These are phyloP conservation scores for Sander lucioperca DNA, from an alignment of 2,113 vertebrate genomes.

Conservation along the genomic window DNA sequence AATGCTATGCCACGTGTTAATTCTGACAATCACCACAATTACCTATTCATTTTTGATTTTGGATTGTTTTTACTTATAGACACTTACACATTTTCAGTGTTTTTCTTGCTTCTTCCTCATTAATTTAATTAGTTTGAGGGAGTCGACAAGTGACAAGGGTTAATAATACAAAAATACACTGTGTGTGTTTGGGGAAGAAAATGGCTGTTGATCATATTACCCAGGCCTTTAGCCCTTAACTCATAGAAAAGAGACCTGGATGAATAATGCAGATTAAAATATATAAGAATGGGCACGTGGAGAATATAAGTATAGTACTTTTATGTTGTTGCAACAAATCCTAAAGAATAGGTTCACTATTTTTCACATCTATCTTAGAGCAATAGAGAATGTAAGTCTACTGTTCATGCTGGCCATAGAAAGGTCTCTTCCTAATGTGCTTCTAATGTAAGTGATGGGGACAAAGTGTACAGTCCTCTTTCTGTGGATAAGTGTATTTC, in stretches of 20 bases:
- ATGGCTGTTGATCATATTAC: neutral
- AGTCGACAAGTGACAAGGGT: neutral
- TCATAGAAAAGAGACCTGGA: neutral
- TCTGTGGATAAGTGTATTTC: neutral
- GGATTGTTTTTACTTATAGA: neutral
- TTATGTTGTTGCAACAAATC: neutral
- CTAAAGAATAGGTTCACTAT: neutral
- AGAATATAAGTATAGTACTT: neutral
- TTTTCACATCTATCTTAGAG: neutral
- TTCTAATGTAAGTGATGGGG: neutral
- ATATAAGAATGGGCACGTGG: neutral
- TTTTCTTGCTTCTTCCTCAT: too few species aligned
- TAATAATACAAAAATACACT: too few species aligned
- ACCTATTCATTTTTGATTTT: neutral
- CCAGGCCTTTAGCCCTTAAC: neutral
- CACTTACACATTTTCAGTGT: too few species aligned
- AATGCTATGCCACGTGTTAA: neutral
- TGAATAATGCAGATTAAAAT: conserved; percentile 2
- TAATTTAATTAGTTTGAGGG: neutral
- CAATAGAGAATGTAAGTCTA: neutral
- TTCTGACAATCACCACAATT: neutral
- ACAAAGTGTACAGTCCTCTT: too few species aligned
- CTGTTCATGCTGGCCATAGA: neutral
- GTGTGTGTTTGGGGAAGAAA: neutral
- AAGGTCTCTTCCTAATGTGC: neutral